Base-by-base conservation (phyloP, 2,888 invertebrate species). In the Eupelmus urozonus region DNA sequence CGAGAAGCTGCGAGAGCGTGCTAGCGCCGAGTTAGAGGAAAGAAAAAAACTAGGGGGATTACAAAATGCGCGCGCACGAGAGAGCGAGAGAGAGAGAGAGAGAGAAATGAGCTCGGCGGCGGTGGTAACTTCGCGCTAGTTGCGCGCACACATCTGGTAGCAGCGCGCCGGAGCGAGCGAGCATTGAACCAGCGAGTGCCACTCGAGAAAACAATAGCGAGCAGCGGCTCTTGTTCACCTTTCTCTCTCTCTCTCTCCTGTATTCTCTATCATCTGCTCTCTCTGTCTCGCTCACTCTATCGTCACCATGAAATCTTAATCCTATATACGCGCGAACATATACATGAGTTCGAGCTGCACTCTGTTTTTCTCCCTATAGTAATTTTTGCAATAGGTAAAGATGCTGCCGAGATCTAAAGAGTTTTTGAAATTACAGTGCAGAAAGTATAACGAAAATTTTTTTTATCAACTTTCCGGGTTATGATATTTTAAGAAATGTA, bases 151-250 rank as follows among this genome's bases (percentile, higher is more conserved):
- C 20, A n/a, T 55, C 20, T 27, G 9, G 23, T 88, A 86, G 85
- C 85, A 84, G 84, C 84, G 84, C 82, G 81, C 78, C 65, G 82
- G 82, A 84, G 85, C 87, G 84, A 85, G 84, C 86, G 84, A 78
- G 87, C 88, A 88, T 88, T 88, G 88, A 88, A 88, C 88, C 87
- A 88, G 88, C 87, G 88, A 89, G 89, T 88, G 85, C 88, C 88
- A 89, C 89, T 89, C 84, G 87, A 88, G 88, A 88, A 89, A 88
- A 89, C 88, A 89, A 89, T 88, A 88, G 88, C 87, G 87, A 88
- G 86, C 88, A 88, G 86, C 71, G 72, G 84, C 84, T 85, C 85
- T 84, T 82, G 81, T 82, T 83, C 80, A 75, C 74, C 80, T 81
- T 77, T 81, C 78, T 79, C 60, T 62, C 59, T 80, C 59, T 18